Base-by-base conservation (phyloP, 2,888 invertebrate genomes). In the Flexamia atlantica region DNA sequence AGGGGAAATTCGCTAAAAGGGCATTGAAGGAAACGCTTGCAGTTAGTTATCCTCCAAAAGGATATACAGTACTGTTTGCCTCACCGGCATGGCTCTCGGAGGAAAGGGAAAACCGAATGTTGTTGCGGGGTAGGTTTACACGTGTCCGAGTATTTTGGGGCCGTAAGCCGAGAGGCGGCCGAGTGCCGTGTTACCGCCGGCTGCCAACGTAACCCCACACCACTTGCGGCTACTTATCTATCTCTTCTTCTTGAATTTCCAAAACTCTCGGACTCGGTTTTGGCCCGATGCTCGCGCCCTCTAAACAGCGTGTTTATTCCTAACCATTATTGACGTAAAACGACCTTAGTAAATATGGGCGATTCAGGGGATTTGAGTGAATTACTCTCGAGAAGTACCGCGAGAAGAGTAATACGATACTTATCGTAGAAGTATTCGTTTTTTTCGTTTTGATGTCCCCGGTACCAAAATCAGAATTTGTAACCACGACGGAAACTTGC, bases 201-300 rank as follows among this genome's bases (percentile, higher is more conserved):
- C 28, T 64, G 64, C 64, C 64, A 64, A 17, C 25, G 72, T 23
- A 72, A 72, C 72, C 9, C 40, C 40, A 72, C 30, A 36, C 40
- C 72, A n/a, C 72, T n/a, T 72, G 72, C 40, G 72, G 72, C 72
- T 72, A 72, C 72, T 72, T 64, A 64, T 64, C 64, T 5, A 64
- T 64, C 28, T 64, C 64, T 28, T 57, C 28, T 30, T 64, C 64
- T 64, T 64, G 30, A 12, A 17, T 64, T 64, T 64, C 64, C 64
- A 28, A 64, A 64, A 64, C 64, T 64, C 64, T 64, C 28, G 14
- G 57, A 57, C 57, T 30, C 64, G 64, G 28, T 64, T 57, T 57
- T 57, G 57, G 64, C 64, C 64, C 64, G 20, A 4, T 30, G 64
- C 28, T 64, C 9, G 64, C 25, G 64, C 64, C 3, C 9, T 64